Evolutionary conservation across 2,888 invertebrate species (phyloP).

Genomic region (Apotomis capreana): DNA sequence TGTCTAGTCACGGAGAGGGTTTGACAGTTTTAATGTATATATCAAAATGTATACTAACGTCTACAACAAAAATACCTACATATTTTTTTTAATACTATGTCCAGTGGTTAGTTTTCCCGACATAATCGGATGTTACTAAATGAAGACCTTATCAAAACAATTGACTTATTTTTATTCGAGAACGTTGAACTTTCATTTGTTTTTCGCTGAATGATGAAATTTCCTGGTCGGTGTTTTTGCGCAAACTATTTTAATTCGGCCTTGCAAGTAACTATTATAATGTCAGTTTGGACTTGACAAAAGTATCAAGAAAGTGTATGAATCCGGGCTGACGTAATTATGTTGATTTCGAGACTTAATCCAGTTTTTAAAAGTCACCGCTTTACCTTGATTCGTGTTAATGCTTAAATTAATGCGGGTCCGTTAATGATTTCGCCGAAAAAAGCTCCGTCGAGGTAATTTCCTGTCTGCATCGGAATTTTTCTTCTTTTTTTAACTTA

Average conservation of each 20-base stretch:
- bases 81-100: no score
- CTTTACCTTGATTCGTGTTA: constrained; percentile 31
- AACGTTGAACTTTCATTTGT: constrained; percentile 33
- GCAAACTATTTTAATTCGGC: constrained; percentile 33
- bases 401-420: constrained; percentile 17
- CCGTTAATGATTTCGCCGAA: constrained; percentile 29
- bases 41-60: no score
- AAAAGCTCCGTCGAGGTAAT: constrained; percentile 8
- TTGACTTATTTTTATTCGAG: constrained; percentile 14
- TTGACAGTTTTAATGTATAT: no score
- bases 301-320: constrained; percentile 28
- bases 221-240: constrained; percentile 30
- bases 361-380: constrained; percentile 37
- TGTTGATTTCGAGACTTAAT: constrained; percentile 21
- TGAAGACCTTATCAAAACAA: constrained; percentile 19
- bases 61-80: no score
- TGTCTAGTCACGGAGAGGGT: no score
- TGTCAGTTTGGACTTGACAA: constrained; percentile 17
- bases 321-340: constrained; percentile 27
- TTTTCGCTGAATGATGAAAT: constrained; percentile 32
- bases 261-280: constrained; percentile 21
- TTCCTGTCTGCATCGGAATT: constrained; percentile 22
- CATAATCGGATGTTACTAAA: not conserved
- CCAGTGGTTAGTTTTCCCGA: no score
- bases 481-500: constrained; percentile 12